phyloP scores from a whole-genome alignment of 2,888 invertebrate species.

The Calameuta idolon region DNA sequence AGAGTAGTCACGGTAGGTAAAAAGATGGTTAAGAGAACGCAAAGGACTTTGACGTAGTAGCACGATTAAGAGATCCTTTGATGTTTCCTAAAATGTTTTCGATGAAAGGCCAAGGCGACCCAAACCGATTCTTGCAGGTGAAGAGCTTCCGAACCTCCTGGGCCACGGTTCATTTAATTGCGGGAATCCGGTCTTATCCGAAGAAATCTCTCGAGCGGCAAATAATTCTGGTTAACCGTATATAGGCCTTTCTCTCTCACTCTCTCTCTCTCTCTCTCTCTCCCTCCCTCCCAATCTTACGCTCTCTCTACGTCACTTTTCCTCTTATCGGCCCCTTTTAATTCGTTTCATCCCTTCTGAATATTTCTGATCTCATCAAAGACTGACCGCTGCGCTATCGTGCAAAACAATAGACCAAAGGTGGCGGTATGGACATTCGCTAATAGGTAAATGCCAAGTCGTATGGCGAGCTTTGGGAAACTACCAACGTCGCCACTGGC shows the following conservation, averaged over 20 bases:
- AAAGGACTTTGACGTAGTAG: constrained; percentile 30
- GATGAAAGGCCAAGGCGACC: constrained; percentile 60
- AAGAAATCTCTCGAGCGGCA: constrained; percentile 35
- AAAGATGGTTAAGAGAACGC: constrained; percentile 11
- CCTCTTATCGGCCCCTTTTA: not conserved
- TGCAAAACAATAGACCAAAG: not conserved
- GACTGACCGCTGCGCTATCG: not conserved
- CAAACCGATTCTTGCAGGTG: constrained; percentile 60
- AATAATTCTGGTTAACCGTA: constrained; percentile 19
- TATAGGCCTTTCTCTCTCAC: not conserved
- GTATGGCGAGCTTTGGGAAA: not conserved
- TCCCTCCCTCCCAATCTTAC: not conserved
- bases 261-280: no score
- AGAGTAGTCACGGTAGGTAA: constrained; percentile 43
- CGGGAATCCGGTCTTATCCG: constrained; percentile 52
- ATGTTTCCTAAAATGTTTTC: constrained; percentile 60
- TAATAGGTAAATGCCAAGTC: not conserved
- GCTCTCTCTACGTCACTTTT: not conserved
- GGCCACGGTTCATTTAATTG: constrained; percentile 62
- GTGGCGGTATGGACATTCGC: no score
- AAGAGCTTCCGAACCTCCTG: constrained; percentile 43
- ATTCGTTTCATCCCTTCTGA: not conserved
- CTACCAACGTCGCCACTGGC: not conserved
- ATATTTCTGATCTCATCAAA: not conserved
- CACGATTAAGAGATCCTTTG: constrained; percentile 61